Percentiles rank a stretch among this genome's conserved stretches.
These are phyloP conservation scores for Cephus spinipes DNA, from an alignment of 2,888 invertebrate genomes.

Conservation along the genomic window DNA sequence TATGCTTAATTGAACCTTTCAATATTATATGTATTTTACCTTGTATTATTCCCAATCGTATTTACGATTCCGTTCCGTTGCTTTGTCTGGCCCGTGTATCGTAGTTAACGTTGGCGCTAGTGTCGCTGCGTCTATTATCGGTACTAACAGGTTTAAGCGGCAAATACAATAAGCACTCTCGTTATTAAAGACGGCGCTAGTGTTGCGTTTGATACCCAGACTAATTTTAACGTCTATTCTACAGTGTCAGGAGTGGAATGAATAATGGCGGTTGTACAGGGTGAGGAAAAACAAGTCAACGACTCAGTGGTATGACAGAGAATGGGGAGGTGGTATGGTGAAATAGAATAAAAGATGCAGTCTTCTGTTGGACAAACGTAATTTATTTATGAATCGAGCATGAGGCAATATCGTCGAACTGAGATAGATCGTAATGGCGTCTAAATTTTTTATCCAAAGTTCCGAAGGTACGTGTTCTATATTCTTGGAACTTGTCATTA, in stretches of 20 bases:
- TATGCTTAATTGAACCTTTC: constrained; percentile 45
- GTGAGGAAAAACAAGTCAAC: background rate
- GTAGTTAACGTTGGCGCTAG: background rate
- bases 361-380: background rate
- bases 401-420: background rate
- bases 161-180: background rate
- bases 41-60: background rate
- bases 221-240: background rate
- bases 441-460: background rate
- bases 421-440: background rate
- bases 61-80: background rate
- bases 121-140: background rate
- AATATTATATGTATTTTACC: constrained; percentile 30
- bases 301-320: too few relatives aligned
- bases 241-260: background rate
- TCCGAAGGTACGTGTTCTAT: background rate
- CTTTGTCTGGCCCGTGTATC: background rate
- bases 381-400: background rate
- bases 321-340: background rate
- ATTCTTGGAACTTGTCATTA: background rate
- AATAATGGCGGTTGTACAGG: background rate
- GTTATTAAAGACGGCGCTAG: background rate
- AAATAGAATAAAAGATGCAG: background rate
- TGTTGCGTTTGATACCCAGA: background rate
- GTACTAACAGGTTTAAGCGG: background rate